phyloP scores from a whole-genome alignment of 2,113 vertebrate species.

The Eira barbara region DNA sequence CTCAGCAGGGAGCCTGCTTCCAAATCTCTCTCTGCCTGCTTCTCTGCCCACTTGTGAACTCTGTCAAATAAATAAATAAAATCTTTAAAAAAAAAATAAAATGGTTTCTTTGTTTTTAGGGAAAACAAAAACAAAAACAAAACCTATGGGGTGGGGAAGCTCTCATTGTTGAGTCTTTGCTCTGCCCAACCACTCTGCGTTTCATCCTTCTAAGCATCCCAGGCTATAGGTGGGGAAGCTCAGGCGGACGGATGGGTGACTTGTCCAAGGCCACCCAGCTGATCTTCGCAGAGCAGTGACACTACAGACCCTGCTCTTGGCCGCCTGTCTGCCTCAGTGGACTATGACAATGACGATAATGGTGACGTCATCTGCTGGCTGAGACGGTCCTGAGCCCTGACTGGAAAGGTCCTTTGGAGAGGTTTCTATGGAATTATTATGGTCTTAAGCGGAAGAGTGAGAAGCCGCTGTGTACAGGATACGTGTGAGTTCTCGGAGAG shows the following conservation, averaged over 20 bases:
- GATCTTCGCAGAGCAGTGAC: not conserved
- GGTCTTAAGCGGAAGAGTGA: not conserved
- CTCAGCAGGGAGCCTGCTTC: no score
- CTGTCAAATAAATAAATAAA: no score
- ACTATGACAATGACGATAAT: not conserved
- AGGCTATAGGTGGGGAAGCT: not conserved
- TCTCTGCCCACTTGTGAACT: no score
- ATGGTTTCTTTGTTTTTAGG: no score
- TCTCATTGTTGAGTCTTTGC: not conserved
- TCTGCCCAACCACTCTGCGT: accelerated
- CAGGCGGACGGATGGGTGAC: not conserved
- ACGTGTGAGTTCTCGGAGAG: not conserved
- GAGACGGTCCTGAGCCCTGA: not conserved
- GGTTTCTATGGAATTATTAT: not conserved
- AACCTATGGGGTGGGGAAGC: not conserved
- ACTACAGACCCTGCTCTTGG: not conserved
- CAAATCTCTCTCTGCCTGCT: no score
- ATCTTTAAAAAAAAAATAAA: no score
- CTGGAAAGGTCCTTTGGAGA: not conserved
- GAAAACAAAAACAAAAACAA: not conserved
- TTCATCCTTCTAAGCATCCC: not conserved
- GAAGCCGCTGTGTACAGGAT: not conserved
- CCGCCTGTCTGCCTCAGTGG: not conserved
- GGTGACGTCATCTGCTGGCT: no score
- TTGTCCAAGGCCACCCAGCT: not conserved